phyloP scores from a whole-genome alignment of 2,113 vertebrate species.

The Semicossyphus pulcher region DNA sequence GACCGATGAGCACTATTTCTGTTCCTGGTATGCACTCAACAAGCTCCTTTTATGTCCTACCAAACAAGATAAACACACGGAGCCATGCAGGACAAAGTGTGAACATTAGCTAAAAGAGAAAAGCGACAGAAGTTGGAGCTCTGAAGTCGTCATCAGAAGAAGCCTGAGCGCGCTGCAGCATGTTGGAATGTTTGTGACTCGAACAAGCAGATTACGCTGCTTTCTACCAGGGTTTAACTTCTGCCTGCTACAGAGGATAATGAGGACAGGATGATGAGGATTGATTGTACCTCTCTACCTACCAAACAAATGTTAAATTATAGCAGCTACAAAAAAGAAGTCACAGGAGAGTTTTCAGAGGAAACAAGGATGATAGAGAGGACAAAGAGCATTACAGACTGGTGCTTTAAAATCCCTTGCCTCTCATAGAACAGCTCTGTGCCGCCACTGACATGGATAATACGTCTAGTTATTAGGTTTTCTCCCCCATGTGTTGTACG shows the following conservation, averaged over 20 bases:
- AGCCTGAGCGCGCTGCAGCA: not conserved
- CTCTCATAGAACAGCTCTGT: conserved; percentile 11
- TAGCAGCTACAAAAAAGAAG: conserved; percentile 10
- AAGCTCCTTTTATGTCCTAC: not conserved
- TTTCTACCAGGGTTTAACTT: conserved; percentile 11
- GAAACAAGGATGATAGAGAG: conserved; percentile 4
- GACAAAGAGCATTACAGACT: not conserved
- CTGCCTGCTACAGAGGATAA: conserved; percentile 1
- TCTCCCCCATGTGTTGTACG: conserved; percentile 27
- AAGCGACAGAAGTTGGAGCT: not conserved
- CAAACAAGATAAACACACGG: not conserved
- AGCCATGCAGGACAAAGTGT: not conserved
- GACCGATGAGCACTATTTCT: conserved; percentile 26
- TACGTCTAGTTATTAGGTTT: conserved; percentile 33
- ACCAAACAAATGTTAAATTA: conserved; percentile 3
- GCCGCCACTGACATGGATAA: conserved; percentile 38
- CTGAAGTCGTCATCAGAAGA: not conserved
- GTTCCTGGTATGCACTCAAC: conserved; percentile 2
- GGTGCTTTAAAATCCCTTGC: conserved; percentile 44
- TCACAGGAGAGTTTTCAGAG: conserved; percentile 16
- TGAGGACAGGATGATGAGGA: conserved; percentile 7
- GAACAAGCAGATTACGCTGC: conserved; percentile 10
- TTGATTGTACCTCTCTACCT: not conserved
- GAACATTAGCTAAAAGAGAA: not conserved
- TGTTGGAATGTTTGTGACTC: not conserved